These are phyloP conservation scores for Hartigia nigra DNA, from an alignment of 2,888 invertebrate species.

Conservation along the genomic window DNA sequence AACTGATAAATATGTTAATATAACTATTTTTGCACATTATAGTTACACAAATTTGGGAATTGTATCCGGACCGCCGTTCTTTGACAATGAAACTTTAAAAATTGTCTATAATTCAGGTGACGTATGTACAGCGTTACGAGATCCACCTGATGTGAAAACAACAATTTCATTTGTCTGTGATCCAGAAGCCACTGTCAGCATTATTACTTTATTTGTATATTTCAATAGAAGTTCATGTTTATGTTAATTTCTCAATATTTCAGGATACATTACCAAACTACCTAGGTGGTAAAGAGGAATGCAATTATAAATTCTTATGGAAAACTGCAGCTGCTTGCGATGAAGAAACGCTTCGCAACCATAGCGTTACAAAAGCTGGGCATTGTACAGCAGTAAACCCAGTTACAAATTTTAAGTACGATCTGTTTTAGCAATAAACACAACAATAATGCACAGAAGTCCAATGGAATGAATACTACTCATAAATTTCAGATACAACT, in stretches of 20 bases:
- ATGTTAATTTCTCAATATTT: slow-evolving; percentile 10
- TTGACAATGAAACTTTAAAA: neutral
- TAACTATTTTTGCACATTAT: neutral
- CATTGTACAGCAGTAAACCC: slow-evolving; percentile 52
- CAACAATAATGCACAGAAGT: neutral
- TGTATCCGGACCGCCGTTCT: neutral
- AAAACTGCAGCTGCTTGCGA: slow-evolving; percentile 52
- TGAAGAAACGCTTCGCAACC: slow-evolving; percentile 42
- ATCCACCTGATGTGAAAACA: slow-evolving; percentile 32
- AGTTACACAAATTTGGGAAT: slow-evolving; percentile 29
- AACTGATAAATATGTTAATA: neutral
- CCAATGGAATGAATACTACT: neutral
- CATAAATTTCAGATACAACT: slow-evolving; percentile 42
- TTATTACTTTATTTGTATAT: slow-evolving; percentile 1
- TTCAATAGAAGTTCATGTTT: neutral
- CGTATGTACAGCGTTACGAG: neutral
- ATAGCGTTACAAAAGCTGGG: slow-evolving; percentile 37
- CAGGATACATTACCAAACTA: slow-evolving; percentile 51
- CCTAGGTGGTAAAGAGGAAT: slow-evolving; percentile 38
- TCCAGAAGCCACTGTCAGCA: slow-evolving; percentile 41
- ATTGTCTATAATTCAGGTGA: slow-evolving; percentile 38
- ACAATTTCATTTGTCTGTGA: slow-evolving; percentile 54
- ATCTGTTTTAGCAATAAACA: slow-evolving; percentile 7
- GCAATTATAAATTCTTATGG: slow-evolving; percentile 53
- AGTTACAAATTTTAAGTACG: slow-evolving; percentile 45